Evolutionary conservation across 2,113 vertebrate genomes (phyloP), one percentile per base, ranked within the genome.

Genomic region (Aptenodytes patagonicus): DNA sequence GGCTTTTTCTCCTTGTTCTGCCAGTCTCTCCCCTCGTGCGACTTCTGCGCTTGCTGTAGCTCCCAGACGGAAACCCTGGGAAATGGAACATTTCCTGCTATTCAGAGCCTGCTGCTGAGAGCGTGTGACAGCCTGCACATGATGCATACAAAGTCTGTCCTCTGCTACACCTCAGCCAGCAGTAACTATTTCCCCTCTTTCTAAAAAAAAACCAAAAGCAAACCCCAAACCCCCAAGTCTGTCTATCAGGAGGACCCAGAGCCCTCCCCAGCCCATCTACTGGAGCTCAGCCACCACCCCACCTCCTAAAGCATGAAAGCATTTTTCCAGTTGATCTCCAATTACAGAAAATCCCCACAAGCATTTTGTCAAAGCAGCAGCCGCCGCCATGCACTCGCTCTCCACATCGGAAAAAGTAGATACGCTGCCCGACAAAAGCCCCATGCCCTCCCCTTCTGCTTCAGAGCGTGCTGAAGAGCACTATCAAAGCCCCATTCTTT

Each of bases 331-430:
- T 57, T 7, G 17, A 18, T 40, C 40, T 19, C 20, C 10, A 47
- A 15, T 68, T 19, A 7, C 57, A 36, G 25, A n/a, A 61, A 85
- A 83, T 42, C 44, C 42, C 38, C 40, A 17, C 17, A 7, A 22
- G 22, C 0, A 2, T 38, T 60, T 49, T 17, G 9, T 25, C 20
- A 24, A 13, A 20, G 68, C 54, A 15, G 72, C 32, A 40, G 36
- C n/a, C 0, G 1, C 22, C 29, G 34, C 61, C 20, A 0, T 3
- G 6, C 2, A 2, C 34, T 46, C 8, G 1, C 44, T 64, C 51
- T 38, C 57, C 51, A 13, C 51, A 49, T 14, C 60, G 11, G 17
- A 17, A 84, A 25, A 64, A 87, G 29, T 1, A 31, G 28, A 58
- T 28, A 25, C 0, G 2, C 29, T n/a, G 70, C 61, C 38, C 2